Evolutionary conservation across 1,140 invertebrate genomes (phyloP), one percentile per base, ranked within the genome.

Genomic region (Chelonus insularis): DNA sequence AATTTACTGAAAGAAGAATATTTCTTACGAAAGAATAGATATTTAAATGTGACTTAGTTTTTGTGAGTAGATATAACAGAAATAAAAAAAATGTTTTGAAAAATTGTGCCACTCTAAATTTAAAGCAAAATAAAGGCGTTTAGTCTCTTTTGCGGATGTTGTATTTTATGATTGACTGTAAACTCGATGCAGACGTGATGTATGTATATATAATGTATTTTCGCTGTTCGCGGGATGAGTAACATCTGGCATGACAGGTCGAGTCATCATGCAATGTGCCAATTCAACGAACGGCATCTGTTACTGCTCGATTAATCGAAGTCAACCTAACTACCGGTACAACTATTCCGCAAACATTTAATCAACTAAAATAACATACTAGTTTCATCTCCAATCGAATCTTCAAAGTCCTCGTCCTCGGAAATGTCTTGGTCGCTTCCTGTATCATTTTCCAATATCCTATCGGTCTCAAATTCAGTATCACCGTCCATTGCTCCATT

Each of bases 401-500:
- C 78, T 1, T 77, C 69, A 43, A 79, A 65, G 4, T 76, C 74
- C 2, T 81, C 74, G 29, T 78, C 73, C 4, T 79, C 73, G 4
- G 73, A 77, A 23, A 79, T 63, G 34, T 80, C 75, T 14, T 77
- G 75, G 47, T 79, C 72, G 11, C 72, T 74, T 12, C 68, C 74
- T 2, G 69, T 67, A n/a, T 74, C 73, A 50, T 70, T 71, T 4
- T 70, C 61, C 14, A 63, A 29, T 7, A 54, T 32, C 34, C 1
- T 66, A 18, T 73, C 68, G 8, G 14, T 18, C 18, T 75, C 73
- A 45, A 70, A 68, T 63, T 76, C 70, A 57, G 67, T 59, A 39
- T 77, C 72, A 9, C 67, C 70, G 43, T 73, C 72, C 48, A 78
- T 79, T 3, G 79, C 70, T 11, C 81, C 79, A 9, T 77, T 69